Conservation (phyloP, 2,888 invertebrate species). For the Bembecia ichneumoniformis region DNA sequence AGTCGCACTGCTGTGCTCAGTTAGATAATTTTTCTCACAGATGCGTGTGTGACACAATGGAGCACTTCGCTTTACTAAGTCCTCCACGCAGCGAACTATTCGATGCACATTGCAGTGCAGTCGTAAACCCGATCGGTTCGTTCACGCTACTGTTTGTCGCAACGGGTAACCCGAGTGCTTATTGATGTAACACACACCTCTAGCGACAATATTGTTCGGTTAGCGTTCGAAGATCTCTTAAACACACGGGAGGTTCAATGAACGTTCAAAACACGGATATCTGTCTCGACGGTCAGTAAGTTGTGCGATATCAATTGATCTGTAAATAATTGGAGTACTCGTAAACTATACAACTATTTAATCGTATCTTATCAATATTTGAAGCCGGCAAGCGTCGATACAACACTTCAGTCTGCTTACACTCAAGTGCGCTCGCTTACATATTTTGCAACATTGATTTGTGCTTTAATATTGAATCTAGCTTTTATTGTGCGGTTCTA, state of each 20-base stretch:
- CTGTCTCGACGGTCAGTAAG: slow-evolving; percentile 38
- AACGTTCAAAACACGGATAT: slow-evolving; percentile 32
- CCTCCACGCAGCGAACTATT: slow-evolving; percentile 23
- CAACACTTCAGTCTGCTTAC: slow-evolving; percentile 22
- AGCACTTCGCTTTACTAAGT: slow-evolving; percentile 51
- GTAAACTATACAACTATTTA: neutral
- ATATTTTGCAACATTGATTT: slow-evolving; percentile 34
- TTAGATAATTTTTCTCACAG: slow-evolving; percentile 56
- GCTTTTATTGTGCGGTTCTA: too few relatives aligned
- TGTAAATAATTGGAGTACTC: slow-evolving; percentile 21
- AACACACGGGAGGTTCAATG: slow-evolving; percentile 37
- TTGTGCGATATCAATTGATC: slow-evolving; percentile 13
- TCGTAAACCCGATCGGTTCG: slow-evolving; percentile 40
- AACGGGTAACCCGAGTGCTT: slow-evolving; percentile 16
- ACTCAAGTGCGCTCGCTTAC: slow-evolving; percentile 33
- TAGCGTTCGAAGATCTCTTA: slow-evolving; percentile 13
- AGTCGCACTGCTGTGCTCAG: slow-evolving; percentile 39
- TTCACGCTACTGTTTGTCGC: slow-evolving; percentile 37
- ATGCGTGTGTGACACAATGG: slow-evolving; percentile 42
- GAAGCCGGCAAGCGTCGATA: slow-evolving; percentile 22
- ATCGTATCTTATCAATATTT: slow-evolving; percentile 48
- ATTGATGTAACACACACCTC: slow-evolving; percentile 27
- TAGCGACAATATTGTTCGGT: slow-evolving; percentile 15
- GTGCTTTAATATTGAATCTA: slow-evolving; percentile 10
- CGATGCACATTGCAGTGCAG: slow-evolving; percentile 33